phyloP scores from a whole-genome alignment of 1,140 invertebrate genomes.

The Drosophila virilis region DNA sequence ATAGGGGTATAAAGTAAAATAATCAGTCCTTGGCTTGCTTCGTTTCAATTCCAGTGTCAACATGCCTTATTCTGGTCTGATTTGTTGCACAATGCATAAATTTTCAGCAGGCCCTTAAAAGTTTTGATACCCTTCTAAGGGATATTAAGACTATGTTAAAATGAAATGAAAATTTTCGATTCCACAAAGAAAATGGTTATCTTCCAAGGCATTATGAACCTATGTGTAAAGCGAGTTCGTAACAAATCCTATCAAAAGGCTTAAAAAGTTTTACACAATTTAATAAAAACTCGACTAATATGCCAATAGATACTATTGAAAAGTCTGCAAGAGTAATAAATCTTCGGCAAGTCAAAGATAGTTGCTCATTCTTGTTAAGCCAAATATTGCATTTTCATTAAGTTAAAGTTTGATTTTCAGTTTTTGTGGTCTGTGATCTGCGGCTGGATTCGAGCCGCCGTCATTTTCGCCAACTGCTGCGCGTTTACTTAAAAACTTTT shows the following conservation, averaged over 20 bases:
- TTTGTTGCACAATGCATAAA: constrained; percentile 58
- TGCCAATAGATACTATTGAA: background rate
- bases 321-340: background rate
- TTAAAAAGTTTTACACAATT: too few relatives aligned
- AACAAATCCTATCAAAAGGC: too few relatives aligned
- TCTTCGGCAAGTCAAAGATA: background rate
- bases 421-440: constrained; percentile 47
- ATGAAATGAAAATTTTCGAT: too few relatives aligned
- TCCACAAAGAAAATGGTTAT: too few relatives aligned
- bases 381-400: constrained; percentile 80
- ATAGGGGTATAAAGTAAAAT: constrained; percentile 14
- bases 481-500: constrained; percentile 75
- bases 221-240: too few relatives aligned
- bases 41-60: constrained; percentile 44
- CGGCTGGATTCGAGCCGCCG: constrained; percentile 8
- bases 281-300: too few relatives aligned
- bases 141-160: too few relatives aligned
- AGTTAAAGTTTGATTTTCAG: constrained; percentile 77
- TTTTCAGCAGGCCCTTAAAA: constrained; percentile 60
- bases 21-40: background rate
- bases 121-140: constrained; percentile 21
- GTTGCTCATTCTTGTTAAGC: constrained; percentile 17
- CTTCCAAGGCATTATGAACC: too few relatives aligned
- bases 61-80: constrained; percentile 1
- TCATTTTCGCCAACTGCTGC: constrained; percentile 25